Conservation (phyloP, 2,797 vertebrate species). For the Poecilia gillii region DNA sequence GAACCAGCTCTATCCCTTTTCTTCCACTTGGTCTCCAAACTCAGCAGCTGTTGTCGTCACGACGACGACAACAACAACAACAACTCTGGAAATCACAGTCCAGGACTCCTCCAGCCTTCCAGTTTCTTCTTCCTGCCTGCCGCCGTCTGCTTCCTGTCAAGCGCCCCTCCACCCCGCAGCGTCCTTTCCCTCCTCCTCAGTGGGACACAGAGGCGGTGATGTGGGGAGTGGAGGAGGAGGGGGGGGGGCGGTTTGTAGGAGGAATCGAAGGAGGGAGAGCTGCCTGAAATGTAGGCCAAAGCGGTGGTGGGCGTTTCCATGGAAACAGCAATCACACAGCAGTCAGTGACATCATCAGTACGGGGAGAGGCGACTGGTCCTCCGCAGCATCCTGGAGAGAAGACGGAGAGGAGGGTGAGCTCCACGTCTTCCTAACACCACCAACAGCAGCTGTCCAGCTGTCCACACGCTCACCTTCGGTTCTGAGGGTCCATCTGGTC, state of each 20-base stretch:
- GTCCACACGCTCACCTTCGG: conserved; percentile 81
- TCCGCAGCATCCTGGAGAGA: conserved; percentile 85
- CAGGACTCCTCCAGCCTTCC: conserved; percentile 47
- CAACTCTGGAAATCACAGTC: conserved; percentile 36
- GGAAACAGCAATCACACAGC: conserved; percentile 91
- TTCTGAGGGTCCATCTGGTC: conserved; percentile 92
- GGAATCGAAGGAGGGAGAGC: conserved; percentile 80
- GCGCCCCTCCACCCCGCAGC: conserved; percentile 13
- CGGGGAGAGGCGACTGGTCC: conserved; percentile 81
- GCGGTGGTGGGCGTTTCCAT: conserved; percentile 89
- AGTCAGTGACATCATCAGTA: conserved; percentile 90
- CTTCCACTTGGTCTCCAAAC: conserved; percentile 41
- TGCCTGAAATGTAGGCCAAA: conserved; percentile 92
- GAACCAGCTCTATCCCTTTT: conserved; percentile 41
- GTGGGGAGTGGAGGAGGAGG: conserved; percentile 45
- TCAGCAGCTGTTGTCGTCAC: conserved; percentile 63
- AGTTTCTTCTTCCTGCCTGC: conserved; percentile 66
- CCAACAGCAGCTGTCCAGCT: neutral
- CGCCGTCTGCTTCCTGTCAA: conserved; percentile 52
- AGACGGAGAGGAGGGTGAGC: conserved; percentile 59
- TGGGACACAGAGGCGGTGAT: conserved; percentile 39
- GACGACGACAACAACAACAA: conserved; percentile 30
- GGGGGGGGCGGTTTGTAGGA: neutral
- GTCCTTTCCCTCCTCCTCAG: conserved; percentile 56
- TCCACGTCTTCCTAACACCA: conserved; percentile 1